Conservation (phyloP, 2,888 invertebrate species). For the Erebia aethiops region DNA sequence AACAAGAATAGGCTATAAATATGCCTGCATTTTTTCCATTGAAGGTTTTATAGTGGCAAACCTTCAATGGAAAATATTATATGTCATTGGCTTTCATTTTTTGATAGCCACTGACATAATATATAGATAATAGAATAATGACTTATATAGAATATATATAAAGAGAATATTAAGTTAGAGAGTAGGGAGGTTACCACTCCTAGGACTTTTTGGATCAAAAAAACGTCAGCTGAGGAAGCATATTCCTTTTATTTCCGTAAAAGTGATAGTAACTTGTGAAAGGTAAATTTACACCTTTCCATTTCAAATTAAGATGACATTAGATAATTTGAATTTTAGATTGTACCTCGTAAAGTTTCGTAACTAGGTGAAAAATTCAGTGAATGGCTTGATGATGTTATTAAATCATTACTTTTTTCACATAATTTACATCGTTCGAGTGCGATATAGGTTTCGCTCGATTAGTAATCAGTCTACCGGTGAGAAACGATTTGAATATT, state of each 20-base stretch:
- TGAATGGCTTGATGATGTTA: neutral
- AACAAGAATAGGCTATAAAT: too few relatives aligned
- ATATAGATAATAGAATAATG: too few relatives aligned
- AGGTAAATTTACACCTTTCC: slow-evolving; percentile 8
- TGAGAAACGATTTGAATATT: neutral
- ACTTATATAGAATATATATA: too few relatives aligned
- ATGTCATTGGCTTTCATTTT: neutral
- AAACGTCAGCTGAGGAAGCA: too few relatives aligned
- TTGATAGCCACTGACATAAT: too few relatives aligned
- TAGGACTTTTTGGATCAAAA: too few relatives aligned
- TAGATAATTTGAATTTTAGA: slow-evolving; percentile 11
- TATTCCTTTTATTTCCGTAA: neutral
- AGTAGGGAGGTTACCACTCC: too few relatives aligned
- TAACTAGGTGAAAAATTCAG: neutral
- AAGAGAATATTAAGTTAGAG: too few relatives aligned
- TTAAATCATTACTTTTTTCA: neutral
- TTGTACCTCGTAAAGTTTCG: neutral
- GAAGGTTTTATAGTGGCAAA: too few relatives aligned
- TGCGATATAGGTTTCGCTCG: neutral
- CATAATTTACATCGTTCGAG: neutral
- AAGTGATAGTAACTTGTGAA: slow-evolving; percentile 5
- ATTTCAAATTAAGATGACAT: slow-evolving; percentile 11
- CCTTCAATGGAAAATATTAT: neutral
- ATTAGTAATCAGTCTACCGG: slow-evolving; percentile 7
- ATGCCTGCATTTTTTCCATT: too few relatives aligned